These are phyloP conservation scores for Hepsetus odoe DNA, from an alignment of 2,113 vertebrate species.

Conservation along the genomic window DNA sequence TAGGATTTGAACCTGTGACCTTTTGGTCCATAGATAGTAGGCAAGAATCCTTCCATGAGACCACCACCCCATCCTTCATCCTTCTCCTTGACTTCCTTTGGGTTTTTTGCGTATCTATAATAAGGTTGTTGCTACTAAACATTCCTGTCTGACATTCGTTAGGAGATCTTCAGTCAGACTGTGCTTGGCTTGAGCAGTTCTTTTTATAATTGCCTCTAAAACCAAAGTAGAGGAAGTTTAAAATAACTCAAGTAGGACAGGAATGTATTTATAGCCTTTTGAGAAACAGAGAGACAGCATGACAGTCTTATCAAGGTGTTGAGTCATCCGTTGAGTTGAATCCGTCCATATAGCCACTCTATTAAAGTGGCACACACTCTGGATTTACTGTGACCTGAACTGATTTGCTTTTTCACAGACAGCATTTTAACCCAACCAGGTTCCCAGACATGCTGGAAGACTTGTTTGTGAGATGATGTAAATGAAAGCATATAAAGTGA, in stretches of 20 bases:
- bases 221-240: not conserved
- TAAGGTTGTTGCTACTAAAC: not conserved
- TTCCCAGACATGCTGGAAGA: too few relatives aligned
- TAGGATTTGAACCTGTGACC: too few relatives aligned
- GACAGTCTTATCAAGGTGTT: slow-evolving; percentile 6
- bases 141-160: not conserved
- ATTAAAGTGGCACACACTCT: too few relatives aligned
- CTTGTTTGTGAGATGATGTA: too few relatives aligned
- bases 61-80: not conserved
- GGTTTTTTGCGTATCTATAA: not conserved
- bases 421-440: too few relatives aligned
- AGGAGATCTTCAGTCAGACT: not conserved
- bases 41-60: too few relatives aligned
- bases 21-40: too few relatives aligned
- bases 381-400: too few relatives aligned
- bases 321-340: not conserved
- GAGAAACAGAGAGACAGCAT: slow-evolving; percentile 21
- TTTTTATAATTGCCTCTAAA: not conserved
- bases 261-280: slow-evolving; percentile 6
- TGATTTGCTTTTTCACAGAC: too few relatives aligned
- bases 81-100: not conserved
- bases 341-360: too few relatives aligned
- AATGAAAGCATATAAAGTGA: too few relatives aligned
- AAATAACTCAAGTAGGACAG: not conserved
- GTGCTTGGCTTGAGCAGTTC: not conserved